Conservation (phyloP, 2,888 invertebrate genomes). For the Ennomos fuscantarius region DNA sequence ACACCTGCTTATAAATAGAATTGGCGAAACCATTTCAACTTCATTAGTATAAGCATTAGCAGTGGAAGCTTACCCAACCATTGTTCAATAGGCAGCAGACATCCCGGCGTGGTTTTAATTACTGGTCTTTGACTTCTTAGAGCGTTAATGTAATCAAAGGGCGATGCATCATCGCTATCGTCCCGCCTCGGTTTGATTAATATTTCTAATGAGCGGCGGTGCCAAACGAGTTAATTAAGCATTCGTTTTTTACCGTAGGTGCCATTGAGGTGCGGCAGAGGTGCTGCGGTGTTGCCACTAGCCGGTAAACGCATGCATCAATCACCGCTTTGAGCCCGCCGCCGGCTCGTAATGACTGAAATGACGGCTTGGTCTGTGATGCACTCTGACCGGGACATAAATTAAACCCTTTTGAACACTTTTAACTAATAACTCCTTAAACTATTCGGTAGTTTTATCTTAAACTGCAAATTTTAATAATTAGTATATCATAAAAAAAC, state of each 20-base stretch:
- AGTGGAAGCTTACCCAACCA: slow-evolving; percentile 43
- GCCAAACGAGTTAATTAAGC: slow-evolving; percentile 85
- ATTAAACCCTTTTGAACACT: slow-evolving; percentile 35
- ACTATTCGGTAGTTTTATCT: slow-evolving; percentile 14
- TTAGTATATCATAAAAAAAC: neutral
- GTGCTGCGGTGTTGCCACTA: slow-evolving; percentile 64
- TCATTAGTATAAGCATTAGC: slow-evolving; percentile 37
- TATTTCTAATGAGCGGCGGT: slow-evolving; percentile 84
- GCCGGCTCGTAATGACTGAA: slow-evolving; percentile 83
- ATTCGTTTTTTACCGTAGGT: slow-evolving; percentile 76
- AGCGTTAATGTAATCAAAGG: slow-evolving; percentile 84
- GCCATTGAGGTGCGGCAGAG: slow-evolving; percentile 57
- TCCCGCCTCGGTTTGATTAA: slow-evolving; percentile 82
- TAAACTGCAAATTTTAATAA: neutral
- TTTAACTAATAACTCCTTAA: slow-evolving; percentile 27
- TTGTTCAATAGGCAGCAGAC: slow-evolving; percentile 60
- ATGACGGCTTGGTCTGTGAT: slow-evolving; percentile 56
- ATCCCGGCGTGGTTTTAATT: slow-evolving; percentile 81
- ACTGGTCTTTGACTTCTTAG: slow-evolving; percentile 58
- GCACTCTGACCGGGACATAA: slow-evolving; percentile 54
- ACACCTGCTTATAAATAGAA: slow-evolving; percentile 37
- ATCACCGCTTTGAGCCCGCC: slow-evolving; percentile 81
- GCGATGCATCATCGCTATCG: slow-evolving; percentile 84
- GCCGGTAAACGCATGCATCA: slow-evolving; percentile 82
- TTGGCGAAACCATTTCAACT: slow-evolving; percentile 54